Percentiles rank a stretch among this genome's conserved stretches.
These are phyloP conservation scores for Meteorus colon DNA, from an alignment of 2,888 invertebrate species.

Conservation along the genomic window DNA sequence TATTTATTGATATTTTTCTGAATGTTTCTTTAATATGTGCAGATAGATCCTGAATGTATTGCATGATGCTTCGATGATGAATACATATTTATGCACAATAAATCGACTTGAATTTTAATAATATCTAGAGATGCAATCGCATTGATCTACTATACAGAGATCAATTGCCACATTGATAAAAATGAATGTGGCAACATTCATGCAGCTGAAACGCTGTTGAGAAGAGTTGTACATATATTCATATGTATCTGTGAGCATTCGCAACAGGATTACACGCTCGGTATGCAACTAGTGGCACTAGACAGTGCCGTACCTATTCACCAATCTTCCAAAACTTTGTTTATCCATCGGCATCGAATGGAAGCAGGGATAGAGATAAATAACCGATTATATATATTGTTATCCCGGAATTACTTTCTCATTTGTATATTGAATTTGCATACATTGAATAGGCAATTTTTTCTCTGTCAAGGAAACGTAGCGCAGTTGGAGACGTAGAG, in stretches of 20 bases:
- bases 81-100: background rate
- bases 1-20: background rate
- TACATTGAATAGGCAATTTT: background rate
- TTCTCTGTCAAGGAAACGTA: slow-evolving; percentile 14
- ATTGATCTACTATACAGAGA: slow-evolving; percentile 20
- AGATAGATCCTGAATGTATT: background rate
- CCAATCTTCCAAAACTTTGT: background rate
- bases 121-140: background rate
- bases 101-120: background rate
- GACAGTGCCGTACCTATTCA: slow-evolving; percentile 43
- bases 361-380: background rate
- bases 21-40: background rate
- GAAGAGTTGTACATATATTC: slow-evolving; percentile 8
- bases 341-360: background rate
- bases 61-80: slow-evolving; percentile 8
- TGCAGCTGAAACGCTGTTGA: slow-evolving; percentile 9
- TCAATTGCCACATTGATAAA: slow-evolving; percentile 17
- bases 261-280: slow-evolving; percentile 31
- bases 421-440: background rate
- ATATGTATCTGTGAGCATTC: slow-evolving; percentile 20
- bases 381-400: background rate
- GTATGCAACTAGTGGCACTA: slow-evolving; percentile 44
- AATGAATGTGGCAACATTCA: slow-evolving; percentile 40
- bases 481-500: slow-evolving; percentile 4
- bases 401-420: background rate